Evolutionary conservation across 2,888 invertebrate genomes (phyloP), one percentile per base, ranked within the genome.

Genomic region (Frankliniella intonsa): DNA sequence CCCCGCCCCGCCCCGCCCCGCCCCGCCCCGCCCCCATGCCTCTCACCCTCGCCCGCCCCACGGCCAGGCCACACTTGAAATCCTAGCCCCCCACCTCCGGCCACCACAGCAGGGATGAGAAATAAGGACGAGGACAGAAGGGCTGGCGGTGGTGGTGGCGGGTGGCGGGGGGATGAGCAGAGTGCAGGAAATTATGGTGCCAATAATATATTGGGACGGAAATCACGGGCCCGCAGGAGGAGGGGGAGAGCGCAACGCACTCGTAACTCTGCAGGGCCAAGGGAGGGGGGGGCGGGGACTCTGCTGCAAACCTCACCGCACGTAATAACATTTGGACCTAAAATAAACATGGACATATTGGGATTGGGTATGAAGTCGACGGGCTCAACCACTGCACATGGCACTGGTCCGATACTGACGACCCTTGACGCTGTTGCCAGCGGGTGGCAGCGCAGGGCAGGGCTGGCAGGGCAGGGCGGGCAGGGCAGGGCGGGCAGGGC

Each of bases 121-220:
- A 62, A 19, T 17, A 62, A 17, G 19, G 62, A 7, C 7, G 19
- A 17, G 55, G 55, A 17, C 12, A 17, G 55, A 17, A 62, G 62
- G 22, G 11, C 22, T 22, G 69, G 25, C 12, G 69, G 69, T 0
- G 22, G 10, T 25, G 69, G 65, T 12, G 69, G 22, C 9, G 69
- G 69, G 65, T 19, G 22, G 69, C 9, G 65, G 65, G 65, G 25
- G 25, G 12, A 62, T 76, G 69, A 76, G 25, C 9, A 25, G 69
- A 76, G 11, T 22, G 69, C 22, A 76, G 69, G 69, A 76, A 76
- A 76, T 76, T 76, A 25, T 76, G 69, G 22, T 22, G 25, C 69
- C 25, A 25, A 76, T 76, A 76, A 76, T 76, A 76, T 25, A 76
- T 76, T 76, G 69, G 69, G 69, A 7, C 69, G 22, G 69, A 22